phyloP scores from a whole-genome alignment of 2,113 vertebrate genomes.

The Lophochroa leadbeateri region DNA sequence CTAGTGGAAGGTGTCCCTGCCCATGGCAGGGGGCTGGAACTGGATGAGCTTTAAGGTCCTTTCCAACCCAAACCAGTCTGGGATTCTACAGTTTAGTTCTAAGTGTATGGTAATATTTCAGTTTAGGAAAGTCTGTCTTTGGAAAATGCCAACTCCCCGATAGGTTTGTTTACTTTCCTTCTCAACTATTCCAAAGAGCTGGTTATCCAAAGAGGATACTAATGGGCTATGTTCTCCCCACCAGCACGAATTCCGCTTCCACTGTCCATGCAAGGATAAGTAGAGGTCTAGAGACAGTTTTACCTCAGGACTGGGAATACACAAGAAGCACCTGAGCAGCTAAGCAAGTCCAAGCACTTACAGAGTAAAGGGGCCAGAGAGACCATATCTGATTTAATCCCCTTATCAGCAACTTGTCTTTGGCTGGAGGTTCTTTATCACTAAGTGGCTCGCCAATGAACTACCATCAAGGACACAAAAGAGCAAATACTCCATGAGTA shows the following conservation, averaged over 20 bases:
- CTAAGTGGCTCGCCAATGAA: neutral
- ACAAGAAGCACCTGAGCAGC: neutral
- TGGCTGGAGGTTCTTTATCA: neutral
- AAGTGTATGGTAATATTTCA: slow-evolving; percentile 4
- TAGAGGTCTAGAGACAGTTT: neutral
- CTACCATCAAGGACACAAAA: neutral
- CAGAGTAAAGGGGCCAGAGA: neutral
- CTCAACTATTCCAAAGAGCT: neutral
- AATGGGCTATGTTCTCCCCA: slow-evolving; percentile 6
- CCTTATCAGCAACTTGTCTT: neutral
- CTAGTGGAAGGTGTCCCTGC: neutral
- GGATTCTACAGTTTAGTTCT: neutral
- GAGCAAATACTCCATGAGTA: neutral
- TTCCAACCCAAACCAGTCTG: neutral
- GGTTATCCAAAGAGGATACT: neutral
- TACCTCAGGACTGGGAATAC: neutral
- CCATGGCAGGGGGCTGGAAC: neutral
- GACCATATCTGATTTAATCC: neutral
- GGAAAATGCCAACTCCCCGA: slow-evolving; percentile 40
- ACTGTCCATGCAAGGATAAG: slow-evolving; percentile 16
- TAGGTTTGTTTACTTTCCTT: slow-evolving; percentile 50
- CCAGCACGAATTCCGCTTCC: neutral
- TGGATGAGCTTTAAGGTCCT: neutral
- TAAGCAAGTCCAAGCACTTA: neutral
- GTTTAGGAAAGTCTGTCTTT: slow-evolving; percentile 39